Percentiles rank a stretch among this genome's conserved stretches.
phyloP scores from a whole-genome alignment of 2,888 invertebrate species.

The Orchesellides sinensis region DNA sequence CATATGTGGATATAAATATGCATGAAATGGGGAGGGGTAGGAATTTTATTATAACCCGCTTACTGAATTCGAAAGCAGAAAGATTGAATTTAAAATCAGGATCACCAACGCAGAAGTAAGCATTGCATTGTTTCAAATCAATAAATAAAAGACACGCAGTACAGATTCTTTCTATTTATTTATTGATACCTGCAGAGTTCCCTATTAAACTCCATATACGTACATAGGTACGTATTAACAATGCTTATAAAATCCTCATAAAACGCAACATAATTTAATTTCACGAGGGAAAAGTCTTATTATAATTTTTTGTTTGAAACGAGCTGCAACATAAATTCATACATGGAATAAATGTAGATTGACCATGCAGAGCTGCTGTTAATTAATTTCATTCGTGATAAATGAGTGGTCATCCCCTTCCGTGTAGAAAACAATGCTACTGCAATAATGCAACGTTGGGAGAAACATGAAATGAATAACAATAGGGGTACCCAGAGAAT shows the following conservation, averaged over 20 bases:
- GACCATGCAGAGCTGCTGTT: constrained; percentile 1
- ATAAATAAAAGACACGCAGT: too few species aligned
- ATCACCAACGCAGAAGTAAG: too few species aligned
- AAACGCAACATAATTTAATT: background rate
- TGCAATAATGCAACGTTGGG: background rate
- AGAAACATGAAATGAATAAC: constrained; percentile 6
- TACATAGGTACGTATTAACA: background rate
- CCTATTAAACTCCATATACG: too few species aligned
- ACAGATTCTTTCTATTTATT: too few species aligned
- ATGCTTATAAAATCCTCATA: background rate
- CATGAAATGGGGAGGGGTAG: too few species aligned
- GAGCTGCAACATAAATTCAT: background rate
- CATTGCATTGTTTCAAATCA: too few species aligned
- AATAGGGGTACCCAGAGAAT: background rate
- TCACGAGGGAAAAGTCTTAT: constrained; percentile 12
- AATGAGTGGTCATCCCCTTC: constrained; percentile 23
- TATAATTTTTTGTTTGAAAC: constrained; percentile 12
- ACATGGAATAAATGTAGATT: too few species aligned
- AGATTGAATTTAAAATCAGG: too few species aligned
- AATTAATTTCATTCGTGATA: constrained; percentile 27
- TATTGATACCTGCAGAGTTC: too few species aligned
- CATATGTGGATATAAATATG: too few species aligned
- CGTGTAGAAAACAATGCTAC: constrained; percentile 6
- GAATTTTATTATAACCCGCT: too few species aligned
- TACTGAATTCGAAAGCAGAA: too few species aligned